Percentiles rank a stretch among this genome's conserved stretches.
Conservation (phyloP, 2,113 vertebrate species). For the Leiothrix lutea region DNA sequence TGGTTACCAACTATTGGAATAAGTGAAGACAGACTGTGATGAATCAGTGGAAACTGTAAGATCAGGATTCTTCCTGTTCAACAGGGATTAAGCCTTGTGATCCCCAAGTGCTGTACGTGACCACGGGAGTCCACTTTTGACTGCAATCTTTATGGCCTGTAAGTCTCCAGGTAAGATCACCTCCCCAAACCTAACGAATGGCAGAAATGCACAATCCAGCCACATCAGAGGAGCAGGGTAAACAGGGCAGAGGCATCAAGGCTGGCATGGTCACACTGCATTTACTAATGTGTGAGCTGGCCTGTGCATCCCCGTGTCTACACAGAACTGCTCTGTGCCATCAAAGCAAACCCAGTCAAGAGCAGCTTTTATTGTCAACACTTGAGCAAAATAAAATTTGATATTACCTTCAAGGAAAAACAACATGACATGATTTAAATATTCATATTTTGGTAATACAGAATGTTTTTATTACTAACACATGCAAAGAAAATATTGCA, state of each 20-base stretch:
- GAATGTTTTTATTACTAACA: constrained; percentile 43
- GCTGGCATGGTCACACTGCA: not conserved
- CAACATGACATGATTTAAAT: not conserved
- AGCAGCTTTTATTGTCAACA: not conserved
- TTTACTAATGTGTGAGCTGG: not conserved
- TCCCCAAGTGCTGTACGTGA: not conserved
- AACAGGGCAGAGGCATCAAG: not conserved
- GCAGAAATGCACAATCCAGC: not conserved
- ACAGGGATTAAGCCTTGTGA: not conserved
- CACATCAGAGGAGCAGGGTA: not conserved
- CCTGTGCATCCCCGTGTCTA: not conserved
- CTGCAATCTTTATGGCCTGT: not conserved
- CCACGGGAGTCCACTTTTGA: not conserved
- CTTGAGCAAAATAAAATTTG: not conserved
- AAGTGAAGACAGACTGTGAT: not conserved
- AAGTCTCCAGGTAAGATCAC: not conserved
- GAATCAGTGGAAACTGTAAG: not conserved
- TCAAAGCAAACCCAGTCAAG: not conserved
- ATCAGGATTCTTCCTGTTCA: not conserved
- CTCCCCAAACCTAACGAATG: not conserved
- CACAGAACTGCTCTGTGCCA: not conserved
- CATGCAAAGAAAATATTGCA: constrained; percentile 34
- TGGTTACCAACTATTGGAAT: not conserved
- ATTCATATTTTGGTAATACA: not conserved
- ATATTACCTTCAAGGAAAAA: not conserved